These are phyloP conservation scores for Pristis pectinata DNA, from an alignment of 2,797 vertebrate genomes.

Conservation along the genomic window DNA sequence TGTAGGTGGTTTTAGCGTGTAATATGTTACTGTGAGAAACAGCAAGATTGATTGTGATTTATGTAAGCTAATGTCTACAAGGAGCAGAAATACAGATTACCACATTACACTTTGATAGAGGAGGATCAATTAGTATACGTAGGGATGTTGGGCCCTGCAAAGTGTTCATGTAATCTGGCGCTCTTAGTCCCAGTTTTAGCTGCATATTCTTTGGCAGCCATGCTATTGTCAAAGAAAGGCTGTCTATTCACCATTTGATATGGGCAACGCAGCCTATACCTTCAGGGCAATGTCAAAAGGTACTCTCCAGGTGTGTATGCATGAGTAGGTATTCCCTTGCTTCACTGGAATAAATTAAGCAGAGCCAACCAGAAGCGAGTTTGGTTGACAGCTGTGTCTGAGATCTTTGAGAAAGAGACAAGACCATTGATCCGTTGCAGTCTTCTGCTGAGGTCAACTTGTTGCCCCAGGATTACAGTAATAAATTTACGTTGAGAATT, in stretches of 20 bases:
- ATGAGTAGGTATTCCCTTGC: background rate
- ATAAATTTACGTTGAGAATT: background rate
- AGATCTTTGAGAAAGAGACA: background rate
- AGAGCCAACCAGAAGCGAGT: background rate
- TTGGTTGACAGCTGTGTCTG: background rate
- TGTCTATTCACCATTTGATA: background rate
- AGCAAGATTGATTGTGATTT: background rate
- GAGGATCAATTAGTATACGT: background rate
- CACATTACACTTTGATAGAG: background rate
- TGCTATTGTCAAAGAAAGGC: background rate
- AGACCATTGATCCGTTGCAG: background rate
- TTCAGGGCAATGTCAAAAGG: background rate
- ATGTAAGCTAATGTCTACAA: background rate
- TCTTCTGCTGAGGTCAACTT: background rate
- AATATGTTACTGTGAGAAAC: background rate
- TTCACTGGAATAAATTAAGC: background rate
- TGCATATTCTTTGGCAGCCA: background rate
- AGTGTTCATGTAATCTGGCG: background rate
- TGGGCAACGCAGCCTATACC: background rate
- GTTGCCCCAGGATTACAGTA: background rate
- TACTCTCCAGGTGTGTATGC: background rate
- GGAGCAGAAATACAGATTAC: background rate
- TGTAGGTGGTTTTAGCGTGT: background rate
- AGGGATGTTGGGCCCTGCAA: background rate
- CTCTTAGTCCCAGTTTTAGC: background rate